These are phyloP conservation scores for Cavia aperea DNA, from an alignment of 2,113 vertebrate species.

Conservation along the genomic window DNA sequence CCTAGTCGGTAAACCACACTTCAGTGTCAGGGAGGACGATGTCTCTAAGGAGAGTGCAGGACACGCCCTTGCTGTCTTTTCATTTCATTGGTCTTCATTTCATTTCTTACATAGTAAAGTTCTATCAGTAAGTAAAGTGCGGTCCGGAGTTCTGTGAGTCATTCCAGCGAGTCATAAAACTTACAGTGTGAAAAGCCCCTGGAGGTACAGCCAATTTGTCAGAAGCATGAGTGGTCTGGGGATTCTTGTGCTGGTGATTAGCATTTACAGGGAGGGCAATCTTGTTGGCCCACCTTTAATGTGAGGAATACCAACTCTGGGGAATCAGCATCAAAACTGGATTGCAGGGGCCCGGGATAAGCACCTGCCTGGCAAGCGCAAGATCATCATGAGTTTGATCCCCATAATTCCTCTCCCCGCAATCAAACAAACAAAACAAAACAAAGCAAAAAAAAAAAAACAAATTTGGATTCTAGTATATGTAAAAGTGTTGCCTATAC, in stretches of 20 bases:
- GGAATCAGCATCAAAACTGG: background rate
- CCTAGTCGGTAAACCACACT: background rate
- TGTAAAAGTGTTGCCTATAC: background rate
- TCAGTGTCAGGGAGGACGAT: background rate
- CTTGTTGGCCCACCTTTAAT: background rate
- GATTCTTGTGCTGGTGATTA: background rate
- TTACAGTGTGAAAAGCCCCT: background rate
- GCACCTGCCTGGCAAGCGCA: no score
- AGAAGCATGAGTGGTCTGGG: background rate
- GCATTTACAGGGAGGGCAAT: background rate
- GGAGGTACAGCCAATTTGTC: background rate
- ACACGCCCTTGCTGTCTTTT: background rate
- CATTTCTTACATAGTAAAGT: background rate
- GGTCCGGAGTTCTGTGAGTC: background rate
- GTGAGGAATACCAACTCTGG: background rate
- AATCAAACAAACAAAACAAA: no score
- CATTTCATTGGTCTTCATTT: background rate
- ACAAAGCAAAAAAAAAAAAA: no score
- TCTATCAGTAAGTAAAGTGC: background rate
- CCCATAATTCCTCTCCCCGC: no score
- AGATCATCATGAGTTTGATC: no score
- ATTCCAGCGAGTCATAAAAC: background rate
- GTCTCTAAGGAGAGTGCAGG: background rate
- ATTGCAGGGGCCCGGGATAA: background rate
- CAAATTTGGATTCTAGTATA: background rate